phyloP scores from a whole-genome alignment of 2,113 vertebrate species.

The Chroicocephalus ridibundus region DNA sequence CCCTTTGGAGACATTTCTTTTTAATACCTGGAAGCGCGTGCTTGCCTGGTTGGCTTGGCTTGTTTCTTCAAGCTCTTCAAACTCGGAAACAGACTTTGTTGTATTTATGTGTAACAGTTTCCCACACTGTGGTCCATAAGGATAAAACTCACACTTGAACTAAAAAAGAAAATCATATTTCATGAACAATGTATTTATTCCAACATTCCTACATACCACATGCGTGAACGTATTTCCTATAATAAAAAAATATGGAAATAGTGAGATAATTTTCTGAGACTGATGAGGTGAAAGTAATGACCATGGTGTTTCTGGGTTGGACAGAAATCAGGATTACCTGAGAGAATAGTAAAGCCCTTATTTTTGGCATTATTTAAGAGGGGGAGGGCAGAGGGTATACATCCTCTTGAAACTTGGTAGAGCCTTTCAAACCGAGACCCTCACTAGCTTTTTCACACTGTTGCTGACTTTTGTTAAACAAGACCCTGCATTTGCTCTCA shows the following conservation, averaged over 20 bases:
- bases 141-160: not conserved
- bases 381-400: accelerated
- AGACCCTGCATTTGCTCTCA: not conserved
- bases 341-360: not conserved
- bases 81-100: not conserved
- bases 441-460: not conserved
- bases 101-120: not conserved
- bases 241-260: not conserved
- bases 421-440: not conserved
- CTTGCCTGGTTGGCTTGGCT: not conserved
- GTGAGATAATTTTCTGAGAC: not conserved
- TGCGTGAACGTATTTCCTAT: not conserved
- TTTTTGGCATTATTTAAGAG: not conserved
- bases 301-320: not conserved
- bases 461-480: not conserved
- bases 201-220: not conserved
- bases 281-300: not conserved
- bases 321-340: not conserved
- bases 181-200: not conserved
- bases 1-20: not conserved
- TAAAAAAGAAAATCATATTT: not conserved
- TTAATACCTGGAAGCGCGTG: not conserved
- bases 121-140: not conserved
- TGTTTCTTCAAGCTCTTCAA: not conserved
- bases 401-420: not conserved